Base-by-base conservation (phyloP, 1,140 invertebrate genomes). In the Zaprionus inermis region DNA sequence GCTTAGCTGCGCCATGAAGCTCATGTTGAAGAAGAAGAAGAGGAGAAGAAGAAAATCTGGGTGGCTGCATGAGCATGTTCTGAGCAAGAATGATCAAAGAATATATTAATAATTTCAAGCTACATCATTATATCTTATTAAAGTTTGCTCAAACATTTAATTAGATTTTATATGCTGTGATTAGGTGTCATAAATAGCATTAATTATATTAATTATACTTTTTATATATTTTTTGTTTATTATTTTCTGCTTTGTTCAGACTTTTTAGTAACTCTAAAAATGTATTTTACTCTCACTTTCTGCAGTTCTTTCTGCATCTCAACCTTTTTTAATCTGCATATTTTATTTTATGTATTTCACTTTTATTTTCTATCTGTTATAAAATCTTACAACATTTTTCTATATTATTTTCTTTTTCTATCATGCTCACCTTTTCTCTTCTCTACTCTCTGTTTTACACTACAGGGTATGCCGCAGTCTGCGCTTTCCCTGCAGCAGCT, bases 381-480 rank as follows among this genome's bases (percentile, higher is more conserved):
- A 14, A 38, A 4, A 1, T 38, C 12, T 12, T 38, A n/a, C 3
- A 5, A 28, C 1, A 28, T 5, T 28, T 28, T 28, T 28, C 24
- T 9, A 3, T 44, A 44, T n/a, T 14, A 0, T 38, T 0, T 7
- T 16, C n/a, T 32, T 18, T 11, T 0, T 2, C 2, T 52, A 28
- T 0, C 11, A 20, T 4, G 11, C 2, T 11, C 7, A 5, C 10
- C 20, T 0, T 4, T 1, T 9, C n/a, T 1, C n/a, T 9, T 9
- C 7, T 0, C 38, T 16, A 7, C 38, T 16, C 1, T 7, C 7
- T 16, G n/a, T 44, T 16, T 0, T n/a, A 3, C 7, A n/a, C 18
- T 18, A 22, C 28, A 65, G 63, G 32, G 64, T 57, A 67, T 60
- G 24, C 24, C 7, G 11, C 3, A 49, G 61, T 51, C 55, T 65